phyloP scores from a whole-genome alignment of 64 coral and sea anemone species.

The Dendrophyllia cribrosa region DNA sequence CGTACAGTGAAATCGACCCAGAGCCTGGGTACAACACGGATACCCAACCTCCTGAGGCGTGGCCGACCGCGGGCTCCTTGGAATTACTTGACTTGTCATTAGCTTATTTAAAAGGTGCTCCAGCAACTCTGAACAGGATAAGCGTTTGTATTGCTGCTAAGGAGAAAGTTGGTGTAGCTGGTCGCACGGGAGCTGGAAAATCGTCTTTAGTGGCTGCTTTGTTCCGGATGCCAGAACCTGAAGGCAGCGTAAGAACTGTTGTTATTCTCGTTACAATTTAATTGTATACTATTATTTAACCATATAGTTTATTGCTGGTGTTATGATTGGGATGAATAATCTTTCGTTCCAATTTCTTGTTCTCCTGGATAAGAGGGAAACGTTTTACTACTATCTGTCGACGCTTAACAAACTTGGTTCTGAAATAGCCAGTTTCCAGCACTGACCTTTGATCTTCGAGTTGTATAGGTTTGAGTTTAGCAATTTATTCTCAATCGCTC shows the following conservation, averaged over 20 bases:
- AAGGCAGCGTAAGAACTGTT: constrained; percentile 2
- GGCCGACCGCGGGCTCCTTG: constrained; percentile 59
- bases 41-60: constrained; percentile 44
- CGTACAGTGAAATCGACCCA: constrained; percentile 42
- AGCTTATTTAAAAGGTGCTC: constrained; percentile 39
- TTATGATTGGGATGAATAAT: too few species aligned
- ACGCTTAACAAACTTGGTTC: too few species aligned
- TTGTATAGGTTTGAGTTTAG: too few species aligned
- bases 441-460: too few species aligned
- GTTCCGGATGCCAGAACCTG: constrained; percentile 78
- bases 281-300: too few species aligned
- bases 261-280: too few species aligned
- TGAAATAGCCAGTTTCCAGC: too few species aligned
- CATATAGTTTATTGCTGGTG: too few species aligned
- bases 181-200: constrained; percentile 75
- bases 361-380: too few species aligned
- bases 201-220: constrained; percentile 74
- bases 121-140: constrained; percentile 37
- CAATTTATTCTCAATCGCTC: too few species aligned
- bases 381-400: too few species aligned
- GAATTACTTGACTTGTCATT: constrained; percentile 45
- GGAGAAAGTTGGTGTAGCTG: constrained; percentile 69
- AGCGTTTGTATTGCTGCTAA: constrained; percentile 26
- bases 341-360: too few species aligned
- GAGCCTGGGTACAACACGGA: constrained; percentile 62